Conservation (phyloP, 2,888 invertebrate species). For the Scotopteryx bipunctaria region DNA sequence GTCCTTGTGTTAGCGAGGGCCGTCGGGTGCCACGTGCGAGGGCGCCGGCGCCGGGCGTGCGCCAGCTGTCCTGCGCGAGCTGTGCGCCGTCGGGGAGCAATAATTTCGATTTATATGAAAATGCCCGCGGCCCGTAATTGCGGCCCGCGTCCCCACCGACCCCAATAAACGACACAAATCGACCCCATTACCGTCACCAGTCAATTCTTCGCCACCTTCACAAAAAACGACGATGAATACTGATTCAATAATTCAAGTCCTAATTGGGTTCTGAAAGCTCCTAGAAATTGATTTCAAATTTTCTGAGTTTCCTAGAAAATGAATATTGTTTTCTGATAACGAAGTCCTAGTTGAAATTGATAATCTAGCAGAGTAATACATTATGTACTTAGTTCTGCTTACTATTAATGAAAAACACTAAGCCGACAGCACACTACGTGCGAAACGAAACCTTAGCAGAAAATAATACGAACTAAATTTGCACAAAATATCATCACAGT, state of each 20-base stretch:
- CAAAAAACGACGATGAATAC: constrained; percentile 22
- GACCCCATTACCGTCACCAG: constrained; percentile 23
- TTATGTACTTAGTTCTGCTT: no score
- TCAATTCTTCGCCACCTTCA: constrained; percentile 19
- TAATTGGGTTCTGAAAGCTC: constrained; percentile 5
- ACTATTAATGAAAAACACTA: no score
- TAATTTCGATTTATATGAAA: constrained; percentile 45
- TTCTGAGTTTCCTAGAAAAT: background rate
- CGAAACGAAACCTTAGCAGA: no score
- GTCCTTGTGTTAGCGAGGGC: no score
- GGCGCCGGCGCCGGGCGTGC: background rate
- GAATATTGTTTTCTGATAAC: background rate
- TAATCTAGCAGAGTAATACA: background rate
- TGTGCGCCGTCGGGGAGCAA: constrained; percentile 15
- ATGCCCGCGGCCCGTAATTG: constrained; percentile 37
- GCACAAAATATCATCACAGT: no score
- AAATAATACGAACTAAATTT: no score
- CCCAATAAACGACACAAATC: constrained; percentile 36
- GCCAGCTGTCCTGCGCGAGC: background rate
- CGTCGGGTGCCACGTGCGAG: no score
- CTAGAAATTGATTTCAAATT: background rate
- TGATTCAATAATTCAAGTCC: constrained; percentile 21
- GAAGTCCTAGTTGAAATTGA: constrained; percentile 8
- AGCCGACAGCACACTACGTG: no score
- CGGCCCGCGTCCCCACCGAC: constrained; percentile 33